Conservation (phyloP, 2,888 invertebrate species). For the Thysanoteuthis rhombus region DNA sequence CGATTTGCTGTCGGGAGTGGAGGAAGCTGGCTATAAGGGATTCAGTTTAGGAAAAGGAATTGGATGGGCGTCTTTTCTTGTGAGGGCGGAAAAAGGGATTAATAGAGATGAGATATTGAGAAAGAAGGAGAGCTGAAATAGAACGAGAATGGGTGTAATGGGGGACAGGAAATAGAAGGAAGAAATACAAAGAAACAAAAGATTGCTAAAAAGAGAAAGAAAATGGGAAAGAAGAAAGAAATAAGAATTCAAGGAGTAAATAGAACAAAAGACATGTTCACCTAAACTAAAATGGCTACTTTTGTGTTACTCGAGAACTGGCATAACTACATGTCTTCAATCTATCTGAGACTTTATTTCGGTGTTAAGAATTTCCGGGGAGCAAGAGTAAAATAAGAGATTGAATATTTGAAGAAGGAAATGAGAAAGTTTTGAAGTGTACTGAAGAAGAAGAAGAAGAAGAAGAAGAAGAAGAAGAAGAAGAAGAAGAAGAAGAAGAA, state of each 20-base stretch:
- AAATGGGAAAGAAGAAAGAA: background rate
- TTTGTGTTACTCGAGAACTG: background rate
- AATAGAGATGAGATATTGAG: background rate
- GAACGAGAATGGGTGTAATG: background rate
- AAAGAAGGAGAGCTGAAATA: background rate
- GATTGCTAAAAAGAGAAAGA: background rate
- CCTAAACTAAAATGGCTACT: background rate
- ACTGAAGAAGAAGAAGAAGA: no score
- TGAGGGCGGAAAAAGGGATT: background rate
- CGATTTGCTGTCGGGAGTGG: conserved; percentile 12
- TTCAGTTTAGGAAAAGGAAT: background rate
- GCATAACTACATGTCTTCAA: background rate
- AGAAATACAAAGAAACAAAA: no score
- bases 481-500: no score
- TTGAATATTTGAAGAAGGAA: background rate
- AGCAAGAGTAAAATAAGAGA: background rate
- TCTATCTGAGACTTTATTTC: background rate
- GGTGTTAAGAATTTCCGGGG: background rate
- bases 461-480: no score
- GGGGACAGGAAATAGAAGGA: background rate
- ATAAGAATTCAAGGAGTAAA: no score
- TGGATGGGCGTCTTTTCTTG: background rate
- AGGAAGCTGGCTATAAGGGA: background rate
- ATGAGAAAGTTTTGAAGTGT: background rate
- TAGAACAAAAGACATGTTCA: no score